phyloP scores from a whole-genome alignment of 2,113 vertebrate species.

The Circaetus gallicus region DNA sequence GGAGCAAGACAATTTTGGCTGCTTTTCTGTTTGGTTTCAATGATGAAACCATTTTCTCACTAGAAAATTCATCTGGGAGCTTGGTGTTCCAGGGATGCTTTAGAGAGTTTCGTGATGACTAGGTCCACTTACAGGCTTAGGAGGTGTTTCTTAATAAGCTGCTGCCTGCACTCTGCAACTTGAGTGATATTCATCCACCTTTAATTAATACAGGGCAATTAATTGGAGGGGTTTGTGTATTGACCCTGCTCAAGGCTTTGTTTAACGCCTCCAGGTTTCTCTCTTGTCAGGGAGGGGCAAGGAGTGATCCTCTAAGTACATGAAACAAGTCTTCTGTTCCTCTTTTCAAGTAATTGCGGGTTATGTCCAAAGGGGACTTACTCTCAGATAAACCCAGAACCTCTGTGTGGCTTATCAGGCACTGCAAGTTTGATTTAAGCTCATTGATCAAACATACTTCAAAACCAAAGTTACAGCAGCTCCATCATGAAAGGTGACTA shows the following conservation, averaged over 20 bases:
- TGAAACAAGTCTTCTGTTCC: neutral
- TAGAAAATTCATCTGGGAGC: neutral
- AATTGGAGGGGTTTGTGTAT: neutral
- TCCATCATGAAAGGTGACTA: neutral
- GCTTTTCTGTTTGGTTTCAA: neutral
- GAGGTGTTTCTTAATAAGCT: neutral
- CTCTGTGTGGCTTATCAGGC: neutral
- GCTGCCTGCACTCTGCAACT: neutral
- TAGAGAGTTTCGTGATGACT: neutral
- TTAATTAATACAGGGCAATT: neutral
- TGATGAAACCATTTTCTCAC: neutral
- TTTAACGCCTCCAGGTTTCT: neutral
- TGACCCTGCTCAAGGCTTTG: neutral
- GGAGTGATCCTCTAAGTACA: neutral
- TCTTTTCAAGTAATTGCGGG: neutral
- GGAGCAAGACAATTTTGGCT: neutral
- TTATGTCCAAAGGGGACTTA: neutral
- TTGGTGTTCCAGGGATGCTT: neutral
- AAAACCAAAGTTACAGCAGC: neutral
- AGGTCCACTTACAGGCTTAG: neutral
- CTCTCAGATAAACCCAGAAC: fast-evolving
- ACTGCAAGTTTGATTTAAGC: neutral
- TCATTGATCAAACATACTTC: neutral
- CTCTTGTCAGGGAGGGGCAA: neutral
- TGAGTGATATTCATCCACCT: neutral